Evolutionary conservation across 2,113 vertebrate species (phyloP).

Genomic region (Puma concolor): DNA sequence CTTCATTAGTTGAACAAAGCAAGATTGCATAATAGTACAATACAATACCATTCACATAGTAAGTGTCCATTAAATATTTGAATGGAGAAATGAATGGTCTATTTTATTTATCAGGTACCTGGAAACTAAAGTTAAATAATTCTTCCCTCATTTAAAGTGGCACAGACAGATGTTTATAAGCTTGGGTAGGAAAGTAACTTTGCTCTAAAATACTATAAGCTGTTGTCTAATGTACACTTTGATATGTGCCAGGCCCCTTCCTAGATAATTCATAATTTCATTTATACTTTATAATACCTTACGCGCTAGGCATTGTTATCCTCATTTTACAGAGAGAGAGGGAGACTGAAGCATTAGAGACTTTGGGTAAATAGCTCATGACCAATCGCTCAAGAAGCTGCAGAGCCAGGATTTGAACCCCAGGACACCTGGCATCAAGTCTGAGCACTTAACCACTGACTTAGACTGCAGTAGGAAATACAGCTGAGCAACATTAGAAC

Average conservation of each 20-base stretch:
- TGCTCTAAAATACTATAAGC: background rate
- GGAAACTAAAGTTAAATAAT: constrained; percentile 42
- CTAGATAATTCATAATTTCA: constrained; percentile 20
- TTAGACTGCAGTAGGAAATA: background rate
- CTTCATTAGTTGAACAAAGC: background rate
- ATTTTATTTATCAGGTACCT: constrained; percentile 41
- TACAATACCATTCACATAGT: background rate
- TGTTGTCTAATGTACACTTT: background rate
- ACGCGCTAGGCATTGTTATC: background rate
- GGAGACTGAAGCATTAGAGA: background rate
- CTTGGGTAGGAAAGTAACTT: background rate
- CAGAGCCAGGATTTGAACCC: background rate
- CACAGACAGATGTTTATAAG: background rate
- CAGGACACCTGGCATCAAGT: background rate
- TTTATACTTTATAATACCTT: background rate
- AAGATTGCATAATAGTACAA: background rate
- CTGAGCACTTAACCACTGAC: background rate
- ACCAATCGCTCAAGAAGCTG: background rate
- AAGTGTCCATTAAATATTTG: constrained; percentile 1
- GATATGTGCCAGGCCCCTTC: background rate
- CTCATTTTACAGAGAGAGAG: constrained; percentile 10
- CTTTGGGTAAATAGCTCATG: background rate
- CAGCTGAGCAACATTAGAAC: background rate
- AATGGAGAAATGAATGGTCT: background rate
- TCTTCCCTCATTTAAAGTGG: constrained; percentile 25